Evolutionary conservation across 2,888 invertebrate genomes (phyloP), one percentile per base, ranked within the genome.

Genomic region (Pasiphila rectangulata): DNA sequence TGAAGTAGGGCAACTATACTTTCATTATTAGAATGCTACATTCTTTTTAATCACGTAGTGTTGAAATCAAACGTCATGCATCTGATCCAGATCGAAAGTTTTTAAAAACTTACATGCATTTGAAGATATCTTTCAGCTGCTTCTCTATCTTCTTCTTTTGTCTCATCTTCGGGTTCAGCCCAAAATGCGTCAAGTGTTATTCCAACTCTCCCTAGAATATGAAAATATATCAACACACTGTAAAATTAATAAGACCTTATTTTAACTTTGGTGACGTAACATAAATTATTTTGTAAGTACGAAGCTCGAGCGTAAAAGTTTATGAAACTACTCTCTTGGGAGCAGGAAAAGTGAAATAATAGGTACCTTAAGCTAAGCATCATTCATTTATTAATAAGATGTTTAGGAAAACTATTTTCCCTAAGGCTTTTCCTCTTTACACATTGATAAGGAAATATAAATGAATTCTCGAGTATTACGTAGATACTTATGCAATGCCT

Each of bases 141-240:
- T 32, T 81, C 79, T 0, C 70, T 54, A 50, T 93, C 91, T 38
- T 83, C 84, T 24, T 61, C 36, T n/a, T 74, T 72, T 0, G 72
- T 72, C 15, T 72, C 65, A 24, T 87, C 78, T 63, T 84, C 81
- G 2, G 92, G 91, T 58, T 91, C 88, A 9, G 83, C 88, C 89
- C 90, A 92, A 57, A 83, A 82, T 0, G 89, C 77, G 55, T 90
- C 90, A 13, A 92, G 65, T 0, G 90, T 90, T 23, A 93, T 89
- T 13, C 92, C 91, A 43, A 93, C 74, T 74, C 78, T 85, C 13
- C 92, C 92, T 92, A 41, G 44, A 38, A 43, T 20, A 34, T 27
- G 38, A 40, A 46, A 30, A 10, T 17, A 9, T 1, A 17, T 5
- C 16, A 32, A 9, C 5, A 32, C 5, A 16, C 6, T 3, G 4